These are phyloP conservation scores for Aradophagus sp. DNA, from an alignment of 1,140 invertebrate species.

Conservation along the genomic window DNA sequence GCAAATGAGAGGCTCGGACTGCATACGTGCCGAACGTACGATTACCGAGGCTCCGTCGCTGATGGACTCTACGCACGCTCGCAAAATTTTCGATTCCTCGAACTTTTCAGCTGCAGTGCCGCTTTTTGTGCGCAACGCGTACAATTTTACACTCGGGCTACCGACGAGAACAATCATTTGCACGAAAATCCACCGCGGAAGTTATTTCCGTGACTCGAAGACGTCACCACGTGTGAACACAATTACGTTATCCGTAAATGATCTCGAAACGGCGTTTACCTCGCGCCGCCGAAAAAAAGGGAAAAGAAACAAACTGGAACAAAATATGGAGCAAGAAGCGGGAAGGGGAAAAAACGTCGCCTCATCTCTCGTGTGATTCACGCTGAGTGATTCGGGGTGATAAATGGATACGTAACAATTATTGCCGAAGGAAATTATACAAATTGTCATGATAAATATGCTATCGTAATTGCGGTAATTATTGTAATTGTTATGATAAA, in stretches of 20 bases:
- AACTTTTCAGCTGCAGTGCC: slow-evolving; percentile 64
- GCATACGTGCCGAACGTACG: slow-evolving; percentile 64
- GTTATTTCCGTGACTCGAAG: slow-evolving; percentile 53
- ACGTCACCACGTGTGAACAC: slow-evolving; percentile 54
- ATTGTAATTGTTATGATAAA: slow-evolving; percentile 40
- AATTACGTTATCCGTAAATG: slow-evolving; percentile 45
- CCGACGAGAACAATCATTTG: slow-evolving; percentile 40
- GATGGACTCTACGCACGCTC: slow-evolving; percentile 72
- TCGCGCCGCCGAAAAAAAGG: slow-evolving; percentile 16
- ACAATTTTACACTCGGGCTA: slow-evolving; percentile 45
- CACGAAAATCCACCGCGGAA: slow-evolving; percentile 48
- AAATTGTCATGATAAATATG: slow-evolving; percentile 46
- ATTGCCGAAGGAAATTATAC: slow-evolving; percentile 25
- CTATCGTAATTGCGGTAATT: slow-evolving; percentile 31
- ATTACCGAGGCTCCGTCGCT: slow-evolving; percentile 58
- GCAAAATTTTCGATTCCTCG: slow-evolving; percentile 70
- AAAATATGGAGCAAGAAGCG: too few relatives aligned
- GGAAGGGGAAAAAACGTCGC: not conserved
- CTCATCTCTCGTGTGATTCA: slow-evolving; percentile 26
- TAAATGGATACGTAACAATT: slow-evolving; percentile 51
- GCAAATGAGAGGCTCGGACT: slow-evolving; percentile 68
- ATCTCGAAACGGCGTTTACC: slow-evolving; percentile 43
- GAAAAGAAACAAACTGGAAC: slow-evolving; percentile 11
- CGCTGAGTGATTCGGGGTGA: slow-evolving; percentile 38
- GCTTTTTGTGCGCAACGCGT: slow-evolving; percentile 43